Base-by-base conservation (phyloP, 2,797 vertebrate species). In the Rallus crepitans region DNA sequence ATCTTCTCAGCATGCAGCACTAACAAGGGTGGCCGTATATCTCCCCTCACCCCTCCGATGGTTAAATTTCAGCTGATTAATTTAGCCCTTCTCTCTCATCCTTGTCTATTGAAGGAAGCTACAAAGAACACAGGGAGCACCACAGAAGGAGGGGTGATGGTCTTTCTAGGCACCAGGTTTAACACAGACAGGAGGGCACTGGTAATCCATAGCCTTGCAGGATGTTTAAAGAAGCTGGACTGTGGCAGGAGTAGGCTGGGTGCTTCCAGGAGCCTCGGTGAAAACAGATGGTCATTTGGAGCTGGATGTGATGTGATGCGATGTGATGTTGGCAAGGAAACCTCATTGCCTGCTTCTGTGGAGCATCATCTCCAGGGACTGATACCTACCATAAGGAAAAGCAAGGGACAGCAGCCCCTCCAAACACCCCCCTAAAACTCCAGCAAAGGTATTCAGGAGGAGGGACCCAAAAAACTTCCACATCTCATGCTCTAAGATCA, bases 261-360 rank as follows among this genome's bases (percentile, higher is more conserved):
- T 20, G 11, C 24, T 42, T 61, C 24, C 56, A 90, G 65, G 45
- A 71, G 56, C 40, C 40, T 20, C 3, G 2, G 39, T 45, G 55
- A 59, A 50, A 52, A 14, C 28, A 68, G 40, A 28, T 69, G 59
- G 25, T 82, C 40, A n/a, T 30, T 55, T 72, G 23, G 33, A 92
- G 40, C 50, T 82, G 80, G 69, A 39, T 2, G 2, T 60, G 60
- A 47, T 25, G 16, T 2, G 55, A 18, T 59, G 23, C 24, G 47
- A 53, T 52, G 19, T 45, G 40, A 31, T 42, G 14, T 1, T 39
- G 60, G 40, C 1, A 1, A 73, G 69, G 28, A 90, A 78, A 68
- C 2, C 14, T 25, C 6, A 0, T 4, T 1, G 1, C 19, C 3
- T 8, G 13, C 5, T 15, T 21, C 16, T 23, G 17, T 9, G 42